Evolutionary conservation across 2,888 invertebrate genomes (phyloP).

Genomic region (Aleiodes alternator): DNA sequence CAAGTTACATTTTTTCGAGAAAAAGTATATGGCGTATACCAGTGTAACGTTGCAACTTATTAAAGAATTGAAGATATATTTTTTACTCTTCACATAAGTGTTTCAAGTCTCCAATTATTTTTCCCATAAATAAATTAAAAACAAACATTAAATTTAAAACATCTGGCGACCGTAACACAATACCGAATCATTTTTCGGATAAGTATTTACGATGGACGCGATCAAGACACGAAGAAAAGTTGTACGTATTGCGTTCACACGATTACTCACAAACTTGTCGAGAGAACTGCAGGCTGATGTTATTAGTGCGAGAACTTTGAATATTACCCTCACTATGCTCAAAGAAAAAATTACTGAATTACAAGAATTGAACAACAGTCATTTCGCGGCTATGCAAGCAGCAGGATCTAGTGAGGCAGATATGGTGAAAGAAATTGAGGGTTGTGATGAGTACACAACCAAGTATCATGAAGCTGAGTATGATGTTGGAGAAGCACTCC

Average conservation of each 20-base stretch:
- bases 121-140: too few species aligned
- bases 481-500: neutral
- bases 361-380: neutral
- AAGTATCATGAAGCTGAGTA: too few species aligned
- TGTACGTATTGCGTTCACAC: neutral
- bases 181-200: too few species aligned
- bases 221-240: neutral
- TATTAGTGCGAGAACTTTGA: conserved; percentile 5
- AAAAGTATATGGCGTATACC: too few species aligned
- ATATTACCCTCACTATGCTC: conserved; percentile 26
- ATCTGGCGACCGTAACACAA: too few species aligned
- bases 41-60: too few species aligned
- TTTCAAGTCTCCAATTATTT: too few species aligned
- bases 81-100: too few species aligned
- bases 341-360: conserved; percentile 25
- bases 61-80: too few species aligned
- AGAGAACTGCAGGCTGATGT: conserved; percentile 43
- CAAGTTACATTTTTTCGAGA: too few species aligned
- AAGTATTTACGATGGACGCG: neutral
- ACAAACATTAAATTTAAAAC: too few species aligned
- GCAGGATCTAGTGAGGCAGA: too few species aligned
- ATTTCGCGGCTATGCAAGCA: neutral
- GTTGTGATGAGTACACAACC: conserved; percentile 11
- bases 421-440: neutral
- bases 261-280: conserved; percentile 22